phyloP scores from a whole-genome alignment of 2,113 vertebrate species.

The Sprattus sprattus region DNA sequence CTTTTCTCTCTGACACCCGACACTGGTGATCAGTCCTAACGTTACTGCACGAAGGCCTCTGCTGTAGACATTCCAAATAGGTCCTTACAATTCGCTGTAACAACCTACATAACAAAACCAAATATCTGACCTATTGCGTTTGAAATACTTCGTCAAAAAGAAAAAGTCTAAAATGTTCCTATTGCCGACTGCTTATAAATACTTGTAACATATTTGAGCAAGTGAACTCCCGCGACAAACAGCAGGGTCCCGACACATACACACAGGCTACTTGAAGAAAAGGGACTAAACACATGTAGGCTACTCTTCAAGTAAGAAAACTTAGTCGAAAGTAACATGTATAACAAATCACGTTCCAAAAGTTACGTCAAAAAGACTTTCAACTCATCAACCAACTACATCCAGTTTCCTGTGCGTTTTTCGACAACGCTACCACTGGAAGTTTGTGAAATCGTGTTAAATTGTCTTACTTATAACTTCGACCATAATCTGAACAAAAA shows the following conservation, averaged over 20 bases:
- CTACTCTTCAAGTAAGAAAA: constrained; percentile 13
- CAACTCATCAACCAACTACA: not conserved
- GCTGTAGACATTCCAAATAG: constrained; percentile 10
- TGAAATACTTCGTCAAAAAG: not conserved
- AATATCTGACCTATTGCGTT: not conserved
- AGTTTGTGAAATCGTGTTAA: not conserved
- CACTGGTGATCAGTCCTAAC: constrained; percentile 31
- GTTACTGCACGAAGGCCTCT: constrained; percentile 39
- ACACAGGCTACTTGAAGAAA: constrained; percentile 16
- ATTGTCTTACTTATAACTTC: constrained; percentile 12
- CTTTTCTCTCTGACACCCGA: constrained; percentile 44
- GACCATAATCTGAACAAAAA: constrained; percentile 39
- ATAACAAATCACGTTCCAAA: not conserved
- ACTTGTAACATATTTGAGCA: not conserved
- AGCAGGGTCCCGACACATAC: constrained; percentile 1
- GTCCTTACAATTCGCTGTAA: not conserved
- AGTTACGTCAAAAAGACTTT: not conserved
- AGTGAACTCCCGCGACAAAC: constrained; percentile 23
- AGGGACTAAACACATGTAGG: constrained; percentile 13
- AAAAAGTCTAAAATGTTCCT: not conserved
- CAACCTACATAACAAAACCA: not conserved
- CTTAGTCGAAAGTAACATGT: not conserved
- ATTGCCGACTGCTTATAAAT: not conserved
- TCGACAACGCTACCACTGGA: not conserved
- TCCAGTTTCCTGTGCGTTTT: not conserved